phyloP scores from a whole-genome alignment of 2,888 invertebrate genomes.

The Oscheius sp. region DNA sequence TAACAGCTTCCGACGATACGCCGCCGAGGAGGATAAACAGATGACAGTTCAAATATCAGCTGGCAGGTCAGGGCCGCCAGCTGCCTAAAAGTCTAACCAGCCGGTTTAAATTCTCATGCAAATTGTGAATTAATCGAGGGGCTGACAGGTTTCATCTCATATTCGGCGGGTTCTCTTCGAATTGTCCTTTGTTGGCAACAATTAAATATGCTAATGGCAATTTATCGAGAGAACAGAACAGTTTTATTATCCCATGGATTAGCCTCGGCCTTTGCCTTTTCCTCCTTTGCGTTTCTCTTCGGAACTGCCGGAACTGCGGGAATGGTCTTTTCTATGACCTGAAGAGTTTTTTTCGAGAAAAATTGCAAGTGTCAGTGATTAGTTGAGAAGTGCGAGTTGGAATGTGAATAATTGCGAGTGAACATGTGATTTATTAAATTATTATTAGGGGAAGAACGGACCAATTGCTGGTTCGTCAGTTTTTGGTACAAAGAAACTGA shows the following conservation, averaged over 20 bases:
- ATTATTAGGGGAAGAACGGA: not conserved
- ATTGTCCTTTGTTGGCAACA: constrained; percentile 26
- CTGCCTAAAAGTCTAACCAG: not conserved
- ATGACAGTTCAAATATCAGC: not conserved
- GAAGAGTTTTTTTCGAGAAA: not conserved
- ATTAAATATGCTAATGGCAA: constrained; percentile 29
- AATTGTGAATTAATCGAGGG: constrained; percentile 22
- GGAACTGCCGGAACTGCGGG: too few relatives aligned
- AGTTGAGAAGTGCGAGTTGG: not conserved
- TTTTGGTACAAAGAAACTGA: constrained; percentile 3
- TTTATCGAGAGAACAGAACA: not conserved
- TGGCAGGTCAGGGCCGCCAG: constrained; percentile 16
- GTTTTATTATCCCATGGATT: constrained; percentile 2
- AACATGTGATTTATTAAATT: not conserved
- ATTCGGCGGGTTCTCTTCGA: constrained; percentile 27
- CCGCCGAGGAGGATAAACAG: not conserved
- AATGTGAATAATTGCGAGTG: constrained; percentile 6
- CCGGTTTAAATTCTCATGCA: constrained; percentile 25
- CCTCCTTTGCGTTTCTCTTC: not conserved
- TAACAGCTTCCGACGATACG: not conserved
- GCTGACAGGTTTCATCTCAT: constrained; percentile 24
- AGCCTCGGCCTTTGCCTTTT: not conserved
- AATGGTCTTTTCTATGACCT: not conserved
- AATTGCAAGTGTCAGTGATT: not conserved
- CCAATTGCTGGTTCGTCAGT: not conserved